These are phyloP conservation scores for Uloborus plumipes DNA, from an alignment of 2,888 invertebrate species.

Conservation along the genomic window DNA sequence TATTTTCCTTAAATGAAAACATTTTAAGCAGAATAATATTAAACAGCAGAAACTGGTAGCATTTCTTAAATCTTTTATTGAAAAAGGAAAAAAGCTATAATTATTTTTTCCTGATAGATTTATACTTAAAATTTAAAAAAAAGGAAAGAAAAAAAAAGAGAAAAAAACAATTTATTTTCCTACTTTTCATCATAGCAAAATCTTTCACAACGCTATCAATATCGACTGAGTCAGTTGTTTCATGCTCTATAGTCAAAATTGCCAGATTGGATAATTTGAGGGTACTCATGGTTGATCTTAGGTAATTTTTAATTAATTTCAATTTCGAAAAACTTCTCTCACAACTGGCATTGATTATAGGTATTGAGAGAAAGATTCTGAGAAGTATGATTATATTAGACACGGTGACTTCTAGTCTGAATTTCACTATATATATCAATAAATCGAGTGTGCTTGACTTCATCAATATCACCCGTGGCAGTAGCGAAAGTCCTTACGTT, in stretches of 20 bases:
- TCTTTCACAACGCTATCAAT: background rate
- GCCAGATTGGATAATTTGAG: background rate
- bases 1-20: too few species aligned
- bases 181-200: background rate
- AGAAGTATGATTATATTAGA: background rate
- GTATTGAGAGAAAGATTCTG: too few species aligned
- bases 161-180: too few species aligned
- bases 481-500: too few species aligned
- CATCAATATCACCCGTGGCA: background rate
- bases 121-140: too few species aligned
- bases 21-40: too few species aligned
- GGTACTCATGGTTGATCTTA: background rate
- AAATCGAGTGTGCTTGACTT: background rate
- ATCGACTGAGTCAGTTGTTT: background rate
- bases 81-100: too few species aligned
- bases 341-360: background rate
- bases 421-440: background rate
- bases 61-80: too few species aligned
- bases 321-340: background rate
- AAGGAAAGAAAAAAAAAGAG: too few species aligned
- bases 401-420: background rate
- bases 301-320: background rate
- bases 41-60: too few species aligned
- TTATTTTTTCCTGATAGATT: too few species aligned
- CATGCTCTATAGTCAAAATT: background rate